These are phyloP conservation scores for Etheostoma perlongum DNA, from an alignment of 2,797 vertebrate genomes.

Conservation along the genomic window DNA sequence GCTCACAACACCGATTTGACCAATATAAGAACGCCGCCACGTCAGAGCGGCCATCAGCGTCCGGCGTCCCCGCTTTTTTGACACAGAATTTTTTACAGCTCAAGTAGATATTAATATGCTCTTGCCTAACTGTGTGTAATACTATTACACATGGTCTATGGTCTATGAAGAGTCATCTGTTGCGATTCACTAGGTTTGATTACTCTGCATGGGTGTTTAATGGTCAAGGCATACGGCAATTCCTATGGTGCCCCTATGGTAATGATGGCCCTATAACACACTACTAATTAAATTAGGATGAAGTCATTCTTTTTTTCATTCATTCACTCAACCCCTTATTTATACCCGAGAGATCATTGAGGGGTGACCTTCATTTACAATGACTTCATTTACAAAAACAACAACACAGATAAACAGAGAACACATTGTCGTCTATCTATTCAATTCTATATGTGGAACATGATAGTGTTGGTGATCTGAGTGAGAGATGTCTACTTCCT, in stretches of 20 bases:
- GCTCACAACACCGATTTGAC: too few relatives aligned
- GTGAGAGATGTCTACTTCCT: background rate
- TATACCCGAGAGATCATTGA: too few relatives aligned
- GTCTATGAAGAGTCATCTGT: background rate
- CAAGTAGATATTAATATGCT: too few relatives aligned
- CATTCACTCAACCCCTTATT: too few relatives aligned
- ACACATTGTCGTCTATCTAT: too few relatives aligned
- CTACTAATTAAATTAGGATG: constrained; percentile 5
- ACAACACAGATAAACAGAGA: too few relatives aligned
- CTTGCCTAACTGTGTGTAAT: background rate
- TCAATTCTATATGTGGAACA: background rate
- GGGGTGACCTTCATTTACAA: too few relatives aligned
- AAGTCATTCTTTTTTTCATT: background rate
- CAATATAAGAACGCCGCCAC: too few relatives aligned
- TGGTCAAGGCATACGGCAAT: background rate
- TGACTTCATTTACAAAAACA: too few relatives aligned
- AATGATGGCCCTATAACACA: background rate
- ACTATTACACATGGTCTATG: background rate
- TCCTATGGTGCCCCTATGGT: background rate
- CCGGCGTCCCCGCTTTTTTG: too few relatives aligned
- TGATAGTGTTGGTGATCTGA: background rate
- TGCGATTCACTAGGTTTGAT: background rate
- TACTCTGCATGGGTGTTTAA: background rate
- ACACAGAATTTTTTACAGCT: too few relatives aligned
- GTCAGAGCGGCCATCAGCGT: too few relatives aligned